Evolutionary conservation across 2,797 vertebrate species (phyloP).

Genomic region (Distichodus sexfasciatus): DNA sequence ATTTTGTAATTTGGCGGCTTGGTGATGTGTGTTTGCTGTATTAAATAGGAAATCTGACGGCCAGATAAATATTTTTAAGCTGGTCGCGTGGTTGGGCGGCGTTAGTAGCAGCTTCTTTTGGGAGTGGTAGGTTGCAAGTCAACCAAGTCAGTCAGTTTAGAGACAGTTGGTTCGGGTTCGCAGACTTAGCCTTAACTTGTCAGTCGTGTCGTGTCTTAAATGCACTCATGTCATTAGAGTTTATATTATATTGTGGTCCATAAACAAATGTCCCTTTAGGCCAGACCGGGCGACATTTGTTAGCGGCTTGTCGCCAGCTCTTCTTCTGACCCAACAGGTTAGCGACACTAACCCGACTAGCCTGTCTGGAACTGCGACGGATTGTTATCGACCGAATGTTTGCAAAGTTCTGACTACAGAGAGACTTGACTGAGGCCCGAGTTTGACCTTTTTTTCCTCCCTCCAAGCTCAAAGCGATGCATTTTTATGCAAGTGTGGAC

Average conservation of each 20-base stretch:
- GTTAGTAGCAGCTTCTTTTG: background rate
- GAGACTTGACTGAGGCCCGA: background rate
- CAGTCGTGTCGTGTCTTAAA: background rate
- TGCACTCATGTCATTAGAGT: background rate
- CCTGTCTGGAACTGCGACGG: too few species aligned
- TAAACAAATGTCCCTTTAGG: too few species aligned
- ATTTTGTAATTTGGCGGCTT: background rate
- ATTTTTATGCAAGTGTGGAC: constrained; percentile 72
- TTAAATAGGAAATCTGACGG: background rate
- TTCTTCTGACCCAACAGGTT: constrained; percentile 25
- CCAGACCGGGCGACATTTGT: background rate
- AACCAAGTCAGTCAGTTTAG: background rate
- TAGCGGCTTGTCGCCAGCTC: background rate
- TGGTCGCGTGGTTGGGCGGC: background rate
- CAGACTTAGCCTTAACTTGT: background rate
- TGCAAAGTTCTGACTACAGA: too few species aligned
- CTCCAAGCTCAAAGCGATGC: constrained; percentile 7
- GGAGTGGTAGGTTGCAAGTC: constrained; percentile 25
- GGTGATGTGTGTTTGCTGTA: background rate
- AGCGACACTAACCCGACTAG: too few species aligned
- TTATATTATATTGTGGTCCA: background rate
- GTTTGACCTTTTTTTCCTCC: background rate
- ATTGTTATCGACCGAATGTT: too few species aligned
- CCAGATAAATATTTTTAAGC: background rate
- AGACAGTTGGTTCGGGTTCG: background rate